Evolutionary conservation across 1,140 invertebrate genomes (phyloP), one percentile per base, ranked within the genome.

Genomic region (Acromyrmex echinatior): DNA sequence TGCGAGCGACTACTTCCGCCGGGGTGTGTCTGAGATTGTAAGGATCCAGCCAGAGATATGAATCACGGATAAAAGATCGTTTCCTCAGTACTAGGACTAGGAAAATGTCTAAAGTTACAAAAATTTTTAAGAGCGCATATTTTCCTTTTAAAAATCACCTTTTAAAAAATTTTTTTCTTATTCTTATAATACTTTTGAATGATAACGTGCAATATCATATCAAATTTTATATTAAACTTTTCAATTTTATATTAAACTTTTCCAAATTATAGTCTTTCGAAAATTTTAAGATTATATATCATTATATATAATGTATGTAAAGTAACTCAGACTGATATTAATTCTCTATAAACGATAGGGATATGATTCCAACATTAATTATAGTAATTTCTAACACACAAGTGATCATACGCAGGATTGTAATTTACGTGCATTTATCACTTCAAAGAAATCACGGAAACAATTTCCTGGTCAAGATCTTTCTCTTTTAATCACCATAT

Each of bases 1-100:
- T 92, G 87, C 87, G 88, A 87, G 86, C 90, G 71, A 60, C 88
- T 79, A 78, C 89, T 93, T 92, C 76, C 89, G 86, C 74, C 88
- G 31, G 21, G 87, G 70, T 84, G 65, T 56, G 73, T 51, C 70
- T 45, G 51, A 68, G 86, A 87, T 85, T 25, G 66, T 82, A 58
- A 77, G 87, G 78, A 88, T 88, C 87, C 58, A 58, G 62, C 60
- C 86, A 53, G 86, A 90, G 90, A 90, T 91, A 84, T 51, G 70
- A 84, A 84, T 84, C 80, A 56, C 28, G 49, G 90, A 90, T 85
- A 86, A 86, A 80, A 25, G 45, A 76, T 78, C 89, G 87, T 28
- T 91, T 85, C 90, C 73, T 88, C 73, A 39, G 35, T 65, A 25
- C 25, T 25, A 25, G 25, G 35, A 63, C 45, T 25, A 68, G 39